phyloP scores from a whole-genome alignment of 2,113 vertebrate genomes.

The Lates calcarifer region DNA sequence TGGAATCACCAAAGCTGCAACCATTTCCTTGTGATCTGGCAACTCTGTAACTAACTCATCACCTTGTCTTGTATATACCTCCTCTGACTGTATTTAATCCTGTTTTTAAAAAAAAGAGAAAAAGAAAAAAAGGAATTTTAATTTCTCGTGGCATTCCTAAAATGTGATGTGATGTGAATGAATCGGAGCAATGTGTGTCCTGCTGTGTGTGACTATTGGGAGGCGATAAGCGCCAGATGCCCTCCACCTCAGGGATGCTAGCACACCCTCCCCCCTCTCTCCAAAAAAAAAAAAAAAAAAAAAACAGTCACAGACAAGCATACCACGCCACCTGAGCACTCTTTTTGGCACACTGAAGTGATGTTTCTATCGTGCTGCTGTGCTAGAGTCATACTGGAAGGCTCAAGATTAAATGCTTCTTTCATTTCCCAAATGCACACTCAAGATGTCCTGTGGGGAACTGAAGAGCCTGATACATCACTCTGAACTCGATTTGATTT shows the following conservation, averaged over 20 bases:
- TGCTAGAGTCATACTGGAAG: not conserved
- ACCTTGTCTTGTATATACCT: not conserved
- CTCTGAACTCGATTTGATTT: conserved; percentile 11
- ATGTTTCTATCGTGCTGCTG: not conserved
- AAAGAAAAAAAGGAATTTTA: not conserved
- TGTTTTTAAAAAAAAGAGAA: not conserved
- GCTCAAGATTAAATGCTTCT: conserved; percentile 1
- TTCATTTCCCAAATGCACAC: conserved; percentile 27
- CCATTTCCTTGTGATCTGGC: not conserved
- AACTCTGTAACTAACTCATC: not conserved
- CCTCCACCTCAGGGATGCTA: conserved; percentile 2
- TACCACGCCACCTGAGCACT: conserved; percentile 5
- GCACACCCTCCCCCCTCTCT: not conserved
- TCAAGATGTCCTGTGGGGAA: not conserved
- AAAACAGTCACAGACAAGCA: not conserved
- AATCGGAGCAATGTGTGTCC: conserved; percentile 35
- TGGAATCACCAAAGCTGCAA: not conserved
- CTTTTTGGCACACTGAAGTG: not conserved
- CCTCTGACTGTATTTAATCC: not conserved
- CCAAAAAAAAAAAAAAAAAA: not conserved
- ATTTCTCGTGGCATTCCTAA: not conserved
- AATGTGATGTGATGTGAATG: conserved; percentile 24
- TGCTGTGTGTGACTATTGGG: conserved; percentile 33
- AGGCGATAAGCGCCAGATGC: conserved; percentile 37
- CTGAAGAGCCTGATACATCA: conserved; percentile 7